These are phyloP conservation scores for Bambusicola thoracicus DNA, from an alignment of 2,113 vertebrate species.

Conservation along the genomic window DNA sequence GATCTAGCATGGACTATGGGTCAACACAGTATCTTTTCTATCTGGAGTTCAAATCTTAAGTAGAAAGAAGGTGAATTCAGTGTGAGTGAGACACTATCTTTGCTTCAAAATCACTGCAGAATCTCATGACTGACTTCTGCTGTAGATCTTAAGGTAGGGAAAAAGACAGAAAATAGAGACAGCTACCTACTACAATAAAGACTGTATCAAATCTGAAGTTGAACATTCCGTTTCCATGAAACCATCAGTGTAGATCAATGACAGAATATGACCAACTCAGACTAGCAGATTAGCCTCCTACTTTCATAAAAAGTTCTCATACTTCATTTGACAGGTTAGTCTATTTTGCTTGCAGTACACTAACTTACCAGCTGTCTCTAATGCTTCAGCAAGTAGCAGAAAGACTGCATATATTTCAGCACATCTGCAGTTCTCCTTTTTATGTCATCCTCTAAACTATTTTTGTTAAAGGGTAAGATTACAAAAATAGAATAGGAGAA, in stretches of 20 bases:
- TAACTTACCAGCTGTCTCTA: conserved; percentile 33
- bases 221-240: not conserved
- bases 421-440: conserved; percentile 32
- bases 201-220: not conserved
- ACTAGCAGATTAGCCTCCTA: not conserved
- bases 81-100: not conserved
- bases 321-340: not conserved
- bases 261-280: not conserved
- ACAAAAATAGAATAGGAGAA: conserved; percentile 52
- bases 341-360: not conserved
- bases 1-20: not conserved
- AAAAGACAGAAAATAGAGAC: not conserved
- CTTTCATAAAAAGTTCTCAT: not conserved
- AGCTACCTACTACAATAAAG: not conserved
- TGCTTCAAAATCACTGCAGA: not conserved
- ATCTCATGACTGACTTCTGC: not conserved
- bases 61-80: not conserved
- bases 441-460: conserved; percentile 50
- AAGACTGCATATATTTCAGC: conserved; percentile 18
- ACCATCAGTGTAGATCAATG: not conserved
- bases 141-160: not conserved
- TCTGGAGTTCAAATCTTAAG: not conserved
- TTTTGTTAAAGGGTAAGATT: conserved; percentile 43
- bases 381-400: not conserved
- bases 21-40: not conserved